Evolutionary conservation across 2,797 vertebrate genomes (phyloP), one percentile per base, ranked within the genome.

Genomic region (Gobionotothen gibberifrons): DNA sequence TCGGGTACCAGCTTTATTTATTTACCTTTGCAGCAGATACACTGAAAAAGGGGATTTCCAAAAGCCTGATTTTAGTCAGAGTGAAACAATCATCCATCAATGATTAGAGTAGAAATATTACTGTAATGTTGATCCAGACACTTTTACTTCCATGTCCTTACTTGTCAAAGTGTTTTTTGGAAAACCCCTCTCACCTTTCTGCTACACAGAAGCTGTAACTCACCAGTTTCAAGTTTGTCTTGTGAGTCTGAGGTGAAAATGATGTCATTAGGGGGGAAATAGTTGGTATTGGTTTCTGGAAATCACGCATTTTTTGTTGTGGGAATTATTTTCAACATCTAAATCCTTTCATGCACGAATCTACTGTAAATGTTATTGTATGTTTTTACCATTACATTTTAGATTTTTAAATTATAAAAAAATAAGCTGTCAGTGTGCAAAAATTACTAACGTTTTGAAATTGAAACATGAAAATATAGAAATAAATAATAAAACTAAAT

Each of bases 1-100:
- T 0, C 58, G 44, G 89, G 92, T 92, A 84, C 0, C 5, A 36
- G 14, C 15, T 52, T 22, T 32, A 40, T 57, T 22, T 32, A 40
- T 57, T 72, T 19, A 47, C 11, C 9, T 71, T 12, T 14, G 4
- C 21, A 13, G 17, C 26, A 73, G n/a, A 64, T 1, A 54, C 0
- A 54, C 36, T 29, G 26, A 9, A 7, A 7, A 17, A 52, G 53
- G 21, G 6, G 0, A 49, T 79, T 79, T 72, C 47, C 68, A 43
- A 14, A 43, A 51, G 14, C 10, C 11, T 5, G 17, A 39, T 26
- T 26, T 74, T 1, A 47, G 5, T 13, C 11, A 10, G 53, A 51
- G 53, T 58, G 19, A 73, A 77, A 84, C 21, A 13, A 69, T 8
- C 15, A 48, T 11, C 16, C 10, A 1, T 43, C 16, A 0, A 1